Evolutionary conservation across 2,888 invertebrate species (phyloP).

Genomic region (Empis livida): DNA sequence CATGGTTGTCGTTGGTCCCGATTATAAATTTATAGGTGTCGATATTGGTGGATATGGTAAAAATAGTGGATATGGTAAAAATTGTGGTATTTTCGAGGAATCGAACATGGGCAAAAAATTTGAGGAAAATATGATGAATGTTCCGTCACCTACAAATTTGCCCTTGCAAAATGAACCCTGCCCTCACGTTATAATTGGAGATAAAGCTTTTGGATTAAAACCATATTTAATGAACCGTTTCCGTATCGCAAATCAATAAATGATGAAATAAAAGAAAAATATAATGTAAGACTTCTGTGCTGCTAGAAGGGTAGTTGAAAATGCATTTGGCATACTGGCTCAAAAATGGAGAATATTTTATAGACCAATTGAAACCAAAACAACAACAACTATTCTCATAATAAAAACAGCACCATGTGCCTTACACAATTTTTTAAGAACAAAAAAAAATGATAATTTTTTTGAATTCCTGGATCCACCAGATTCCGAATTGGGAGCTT

Average conservation of each 20-base stretch:
- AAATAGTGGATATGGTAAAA: not conserved
- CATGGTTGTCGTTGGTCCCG: constrained; percentile 1
- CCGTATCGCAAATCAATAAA: not conserved
- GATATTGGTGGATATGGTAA: constrained; percentile 2
- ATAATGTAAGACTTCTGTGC: not conserved
- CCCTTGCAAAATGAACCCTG: not conserved
- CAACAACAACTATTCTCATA: too few species aligned
- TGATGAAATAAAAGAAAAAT: not conserved
- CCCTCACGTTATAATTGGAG: not conserved
- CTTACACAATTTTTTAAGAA: not conserved
- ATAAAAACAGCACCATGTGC: not conserved
- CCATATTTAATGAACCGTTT: constrained; percentile 3
- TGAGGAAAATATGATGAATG: not conserved
- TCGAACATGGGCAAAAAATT: constrained; percentile 1
- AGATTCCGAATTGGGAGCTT: not conserved
- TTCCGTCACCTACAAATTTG: not conserved
- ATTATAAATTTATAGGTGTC: constrained; percentile 4
- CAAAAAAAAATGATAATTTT: not conserved
- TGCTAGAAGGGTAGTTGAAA: not conserved
- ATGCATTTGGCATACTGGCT: too few species aligned
- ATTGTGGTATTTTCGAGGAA: not conserved
- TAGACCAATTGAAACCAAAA: too few species aligned
- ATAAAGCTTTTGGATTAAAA: constrained; percentile 4
- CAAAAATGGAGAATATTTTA: too few species aligned
- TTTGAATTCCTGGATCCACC: not conserved